phyloP scores from a whole-genome alignment of 2,113 vertebrate genomes.

The Cettia cetti region DNA sequence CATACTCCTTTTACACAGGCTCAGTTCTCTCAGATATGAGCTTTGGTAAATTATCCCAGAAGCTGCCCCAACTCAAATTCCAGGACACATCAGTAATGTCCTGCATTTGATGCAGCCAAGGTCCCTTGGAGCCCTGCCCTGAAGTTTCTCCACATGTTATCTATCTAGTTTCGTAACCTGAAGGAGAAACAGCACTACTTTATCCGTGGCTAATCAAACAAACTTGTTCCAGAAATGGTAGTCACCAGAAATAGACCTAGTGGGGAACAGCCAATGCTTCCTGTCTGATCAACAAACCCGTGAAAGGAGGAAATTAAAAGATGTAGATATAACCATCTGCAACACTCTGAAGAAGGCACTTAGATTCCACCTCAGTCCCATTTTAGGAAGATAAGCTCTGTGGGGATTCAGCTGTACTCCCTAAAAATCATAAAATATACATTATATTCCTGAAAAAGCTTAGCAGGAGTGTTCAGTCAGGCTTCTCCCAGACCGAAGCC shows the following conservation, averaged over 20 bases:
- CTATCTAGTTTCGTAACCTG: neutral
- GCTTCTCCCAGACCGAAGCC: neutral
- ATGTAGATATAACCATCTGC: neutral
- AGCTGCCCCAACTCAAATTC: slow-evolving; percentile 32
- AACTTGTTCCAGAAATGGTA: neutral
- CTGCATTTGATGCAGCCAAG: slow-evolving; percentile 30
- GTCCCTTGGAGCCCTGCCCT: slow-evolving; percentile 39
- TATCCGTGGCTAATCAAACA: neutral
- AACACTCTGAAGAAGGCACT: neutral
- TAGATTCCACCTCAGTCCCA: neutral
- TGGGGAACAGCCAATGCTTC: neutral
- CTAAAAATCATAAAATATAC: neutral
- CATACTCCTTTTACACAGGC: neutral
- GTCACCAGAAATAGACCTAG: neutral
- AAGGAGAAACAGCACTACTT: neutral
- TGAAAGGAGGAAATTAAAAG: neutral
- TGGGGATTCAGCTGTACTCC: neutral
- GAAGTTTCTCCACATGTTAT: slow-evolving; percentile 27
- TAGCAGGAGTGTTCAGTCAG: neutral
- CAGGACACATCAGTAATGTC: slow-evolving; percentile 49
- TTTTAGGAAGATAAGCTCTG: neutral
- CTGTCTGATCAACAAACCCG: neutral
- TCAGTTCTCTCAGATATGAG: neutral
- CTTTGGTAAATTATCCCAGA: neutral
- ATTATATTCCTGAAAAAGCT: neutral